Evolutionary conservation across 2,113 vertebrate species (phyloP).

Genomic region (Speoplatyrhinus poulsoni): DNA sequence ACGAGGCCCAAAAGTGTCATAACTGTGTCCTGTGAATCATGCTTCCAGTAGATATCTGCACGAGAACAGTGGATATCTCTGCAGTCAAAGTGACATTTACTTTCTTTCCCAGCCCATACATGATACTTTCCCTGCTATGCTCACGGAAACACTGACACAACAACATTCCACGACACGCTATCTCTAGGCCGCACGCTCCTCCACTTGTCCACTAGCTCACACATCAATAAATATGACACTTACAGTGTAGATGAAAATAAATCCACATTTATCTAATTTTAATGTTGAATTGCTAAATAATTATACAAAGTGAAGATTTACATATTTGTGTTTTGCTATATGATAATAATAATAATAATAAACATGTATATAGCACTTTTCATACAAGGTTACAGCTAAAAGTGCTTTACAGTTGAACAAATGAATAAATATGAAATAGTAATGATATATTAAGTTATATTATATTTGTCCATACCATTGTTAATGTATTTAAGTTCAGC

Average conservation of each 20-base stretch:
- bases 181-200: conserved; percentile 1
- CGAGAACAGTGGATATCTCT: conserved; percentile 49
- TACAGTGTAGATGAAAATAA: background rate
- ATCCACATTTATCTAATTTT: background rate
- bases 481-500: too few species aligned
- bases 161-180: too few species aligned
- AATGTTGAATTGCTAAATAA: background rate
- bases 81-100: conserved; percentile 44
- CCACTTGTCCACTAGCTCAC: background rate
- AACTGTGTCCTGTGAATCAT: conserved; percentile 37
- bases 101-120: conserved; percentile 34
- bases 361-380: too few species aligned
- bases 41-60: conserved; percentile 29
- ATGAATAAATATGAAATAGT: too few species aligned
- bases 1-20: conserved; percentile 38
- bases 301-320: background rate
- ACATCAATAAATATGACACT: background rate
- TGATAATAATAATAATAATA: too few species aligned
- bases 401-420: too few species aligned
- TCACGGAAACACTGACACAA: background rate
- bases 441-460: too few species aligned
- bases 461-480: too few species aligned
- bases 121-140: conserved; percentile 15
- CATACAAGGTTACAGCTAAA: too few species aligned
- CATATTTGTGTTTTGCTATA: too few species aligned